Percentiles rank a stretch among this genome's conserved stretches.
Conservation (phyloP, 2,113 vertebrate genomes). For the Alligator mississippiensis region DNA sequence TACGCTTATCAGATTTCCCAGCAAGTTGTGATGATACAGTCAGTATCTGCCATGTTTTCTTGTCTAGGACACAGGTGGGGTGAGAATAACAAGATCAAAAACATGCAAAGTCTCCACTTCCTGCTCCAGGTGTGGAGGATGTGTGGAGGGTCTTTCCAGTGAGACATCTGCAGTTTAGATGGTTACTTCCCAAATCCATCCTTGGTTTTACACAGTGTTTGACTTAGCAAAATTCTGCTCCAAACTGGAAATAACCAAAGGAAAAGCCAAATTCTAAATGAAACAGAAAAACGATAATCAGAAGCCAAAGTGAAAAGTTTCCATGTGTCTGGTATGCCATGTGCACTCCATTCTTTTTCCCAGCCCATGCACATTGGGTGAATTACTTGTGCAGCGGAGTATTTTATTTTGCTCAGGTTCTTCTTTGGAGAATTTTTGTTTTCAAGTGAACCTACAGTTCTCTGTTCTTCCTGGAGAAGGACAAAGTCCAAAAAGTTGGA, state of each 20-base stretch:
- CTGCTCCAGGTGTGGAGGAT: not conserved
- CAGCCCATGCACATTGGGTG: fast-evolving
- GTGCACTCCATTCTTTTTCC: not conserved
- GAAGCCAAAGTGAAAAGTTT: not conserved
- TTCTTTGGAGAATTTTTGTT: fast-evolving
- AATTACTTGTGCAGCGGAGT: fast-evolving
- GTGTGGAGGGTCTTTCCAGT: not conserved
- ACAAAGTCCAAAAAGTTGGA: not conserved
- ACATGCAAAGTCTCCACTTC: not conserved
- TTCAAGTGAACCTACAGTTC: fast-evolving
- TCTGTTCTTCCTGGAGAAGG: not conserved
- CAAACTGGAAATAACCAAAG: not conserved
- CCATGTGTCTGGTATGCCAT: not conserved
- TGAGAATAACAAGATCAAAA: not conserved
- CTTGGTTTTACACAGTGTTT: not conserved
- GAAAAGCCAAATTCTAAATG: not conserved
- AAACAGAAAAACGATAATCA: not conserved
- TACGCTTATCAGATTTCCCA: not conserved
- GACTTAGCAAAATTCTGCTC: not conserved
- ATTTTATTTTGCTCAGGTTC: not conserved
- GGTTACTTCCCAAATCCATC: not conserved
- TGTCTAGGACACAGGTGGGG: not conserved
- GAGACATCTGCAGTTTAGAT: not conserved
- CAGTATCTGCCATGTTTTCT: too few relatives aligned
- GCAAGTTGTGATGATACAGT: not conserved